Evolutionary conservation across 2,797 vertebrate species (phyloP), one percentile per base, ranked within the genome.

Genomic region (Tenualosa thibaudeaui): DNA sequence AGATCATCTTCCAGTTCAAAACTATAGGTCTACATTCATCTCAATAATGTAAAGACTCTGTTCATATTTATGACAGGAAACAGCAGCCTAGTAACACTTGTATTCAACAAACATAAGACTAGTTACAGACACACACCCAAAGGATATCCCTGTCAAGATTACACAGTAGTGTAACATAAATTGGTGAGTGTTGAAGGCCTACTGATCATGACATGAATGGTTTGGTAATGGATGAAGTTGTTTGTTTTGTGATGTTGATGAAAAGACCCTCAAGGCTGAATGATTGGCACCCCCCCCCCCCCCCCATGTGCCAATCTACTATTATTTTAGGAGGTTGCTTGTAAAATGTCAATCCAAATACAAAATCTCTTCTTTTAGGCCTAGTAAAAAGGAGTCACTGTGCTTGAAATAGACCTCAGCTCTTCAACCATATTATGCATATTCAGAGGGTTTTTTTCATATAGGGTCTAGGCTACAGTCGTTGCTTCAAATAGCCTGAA

Each of bases 401-500:
- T 78, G 71, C 71, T 43, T 46, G 71, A 78, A 78, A 78, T 78
- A 46, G 37, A 17, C 71, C 15, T 22, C 6, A 31, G 15, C 12
- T 75, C 17, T 31, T 75, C 15, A 31, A 3, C 68, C 37, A 75
- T 43, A 75, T 75, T 75, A 7, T 75, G 13, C 3, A 71, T 13
- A 71, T 71, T 37, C 31, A 75, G 13, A 75, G 68, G 68, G 17
- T 17, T 46, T 75, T 40, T 51, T 46, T 78, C 71, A 75, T 78
- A 71, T 31, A 26, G 13, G 65, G 26, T 31, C 26, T 71, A 31
- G 31, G 31, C 31, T 31, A 51, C 50, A 51, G 50, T 12, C 10
- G 8, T 51, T 51, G 50, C 46, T 49, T 15, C 68, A 75, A 19
- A 75, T 75, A 62, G 60, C 60, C 9, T 62, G 60, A 62, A 62